Conservation (phyloP, 2,113 vertebrate species). For the Antechinus flavipes region DNA sequence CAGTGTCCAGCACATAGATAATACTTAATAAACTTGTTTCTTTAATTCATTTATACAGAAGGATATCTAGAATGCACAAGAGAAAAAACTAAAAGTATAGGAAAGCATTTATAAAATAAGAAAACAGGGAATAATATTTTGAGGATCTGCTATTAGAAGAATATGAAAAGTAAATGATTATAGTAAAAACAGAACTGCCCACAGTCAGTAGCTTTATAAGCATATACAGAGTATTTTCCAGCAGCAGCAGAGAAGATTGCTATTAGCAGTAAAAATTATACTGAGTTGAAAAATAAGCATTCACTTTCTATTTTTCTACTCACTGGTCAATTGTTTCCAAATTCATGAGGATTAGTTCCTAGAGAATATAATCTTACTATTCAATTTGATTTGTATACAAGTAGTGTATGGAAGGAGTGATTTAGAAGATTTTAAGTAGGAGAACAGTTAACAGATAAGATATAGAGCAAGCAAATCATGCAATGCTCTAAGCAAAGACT, state of each 20-base stretch:
- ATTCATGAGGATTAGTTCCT: not conserved
- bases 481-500: conserved; percentile 12
- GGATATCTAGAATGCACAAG: not conserved
- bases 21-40: not conserved
- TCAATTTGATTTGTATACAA: conserved; percentile 23
- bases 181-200: not conserved
- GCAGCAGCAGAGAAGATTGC: not conserved
- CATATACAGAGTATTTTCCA: not conserved
- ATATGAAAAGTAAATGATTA: conserved; percentile 10
- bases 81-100: not conserved
- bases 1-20: not conserved
- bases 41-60: not conserved
- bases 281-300: not conserved
- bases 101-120: not conserved
- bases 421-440: conserved; percentile 2
- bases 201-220: not conserved
- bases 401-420: not conserved
- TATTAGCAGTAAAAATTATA: not conserved
- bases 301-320: not conserved
- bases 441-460: conserved; percentile 6
- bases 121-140: not conserved
- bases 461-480: not conserved
- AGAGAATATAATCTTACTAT: not conserved
- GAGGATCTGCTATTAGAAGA: not conserved
- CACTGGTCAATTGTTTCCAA: not conserved